Percentiles rank a stretch among this genome's conserved stretches.
phyloP scores from a whole-genome alignment of 2,888 invertebrate species.

The Drosophila yooni region DNA sequence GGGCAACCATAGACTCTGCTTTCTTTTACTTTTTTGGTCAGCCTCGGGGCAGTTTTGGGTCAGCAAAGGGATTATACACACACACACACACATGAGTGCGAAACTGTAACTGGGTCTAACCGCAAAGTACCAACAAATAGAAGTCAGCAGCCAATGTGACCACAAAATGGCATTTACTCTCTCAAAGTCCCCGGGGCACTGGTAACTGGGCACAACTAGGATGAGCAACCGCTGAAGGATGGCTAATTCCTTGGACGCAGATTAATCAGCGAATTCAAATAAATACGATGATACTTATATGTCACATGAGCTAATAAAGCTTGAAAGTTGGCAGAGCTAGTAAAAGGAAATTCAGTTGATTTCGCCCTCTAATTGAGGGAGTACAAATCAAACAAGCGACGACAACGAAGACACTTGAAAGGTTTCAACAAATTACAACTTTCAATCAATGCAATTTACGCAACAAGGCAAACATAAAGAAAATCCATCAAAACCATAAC shows the following conservation, averaged over 20 bases:
- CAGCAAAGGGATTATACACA: constrained; percentile 55
- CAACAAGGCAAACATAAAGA: constrained; percentile 37
- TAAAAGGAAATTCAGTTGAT: constrained; percentile 3
- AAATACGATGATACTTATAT: constrained; percentile 33
- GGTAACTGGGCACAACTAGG: constrained; percentile 10
- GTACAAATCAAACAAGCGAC: constrained; percentile 1
- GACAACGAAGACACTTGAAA: constrained; percentile 34
- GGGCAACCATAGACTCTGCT: constrained; percentile 9
- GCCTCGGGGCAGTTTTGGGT: constrained; percentile 61
- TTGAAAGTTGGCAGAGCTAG: neutral
- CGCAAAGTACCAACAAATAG: constrained; percentile 46
- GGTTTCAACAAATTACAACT: constrained; percentile 68
- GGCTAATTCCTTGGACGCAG: constrained; percentile 73
- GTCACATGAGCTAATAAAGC: constrained; percentile 40
- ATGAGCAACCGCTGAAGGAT: constrained; percentile 11
- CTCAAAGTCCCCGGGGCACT: constrained; percentile 17
- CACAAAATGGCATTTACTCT: constrained; percentile 66
- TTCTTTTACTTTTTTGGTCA: constrained; percentile 20
- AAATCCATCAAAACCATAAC: constrained; percentile 80
- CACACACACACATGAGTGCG: constrained; percentile 30
- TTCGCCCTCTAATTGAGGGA: constrained; percentile 55
- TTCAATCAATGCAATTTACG: constrained; percentile 70
- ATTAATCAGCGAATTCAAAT: constrained; percentile 76
- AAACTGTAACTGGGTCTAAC: constrained; percentile 49
- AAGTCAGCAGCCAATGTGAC: constrained; percentile 42